These are phyloP conservation scores for Psephotus haematonotus DNA, from an alignment of 2,113 vertebrate species.

Conservation along the genomic window DNA sequence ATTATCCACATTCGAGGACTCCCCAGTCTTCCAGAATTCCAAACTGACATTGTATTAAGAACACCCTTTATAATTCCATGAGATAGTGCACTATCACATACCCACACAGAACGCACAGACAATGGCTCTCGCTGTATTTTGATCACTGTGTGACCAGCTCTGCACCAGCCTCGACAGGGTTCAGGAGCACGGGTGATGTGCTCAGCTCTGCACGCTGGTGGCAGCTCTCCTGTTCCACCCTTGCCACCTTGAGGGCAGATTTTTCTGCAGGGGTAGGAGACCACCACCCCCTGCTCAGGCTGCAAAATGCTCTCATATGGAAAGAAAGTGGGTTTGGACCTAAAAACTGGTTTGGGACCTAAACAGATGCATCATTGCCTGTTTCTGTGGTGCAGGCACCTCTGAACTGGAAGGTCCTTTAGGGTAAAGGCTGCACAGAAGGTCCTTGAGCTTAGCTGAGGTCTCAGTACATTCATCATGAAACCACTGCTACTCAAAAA, in stretches of 20 bases:
- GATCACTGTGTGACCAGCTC: too few species aligned
- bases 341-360: not conserved
- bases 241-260: not conserved
- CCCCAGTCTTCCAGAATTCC: not conserved
- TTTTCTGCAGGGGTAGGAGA: not conserved
- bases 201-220: not conserved
- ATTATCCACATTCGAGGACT: not conserved
- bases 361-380: too few species aligned
- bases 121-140: not conserved
- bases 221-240: not conserved
- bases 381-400: not conserved
- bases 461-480: accelerated
- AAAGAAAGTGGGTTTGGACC: not conserved
- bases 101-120: not conserved
- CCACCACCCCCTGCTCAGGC: not conserved
- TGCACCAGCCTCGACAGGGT: not conserved
- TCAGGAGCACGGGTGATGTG: accelerated
- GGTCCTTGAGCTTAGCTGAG: not conserved
- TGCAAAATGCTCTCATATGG: not conserved
- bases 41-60: accelerated
- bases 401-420: not conserved
- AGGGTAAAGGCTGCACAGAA: not conserved
- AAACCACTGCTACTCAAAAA: not conserved
- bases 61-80: not conserved
- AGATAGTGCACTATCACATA: not conserved